These are phyloP conservation scores for Phyllotreta cruciferae DNA, from an alignment of 2,888 invertebrate genomes.

Conservation along the genomic window DNA sequence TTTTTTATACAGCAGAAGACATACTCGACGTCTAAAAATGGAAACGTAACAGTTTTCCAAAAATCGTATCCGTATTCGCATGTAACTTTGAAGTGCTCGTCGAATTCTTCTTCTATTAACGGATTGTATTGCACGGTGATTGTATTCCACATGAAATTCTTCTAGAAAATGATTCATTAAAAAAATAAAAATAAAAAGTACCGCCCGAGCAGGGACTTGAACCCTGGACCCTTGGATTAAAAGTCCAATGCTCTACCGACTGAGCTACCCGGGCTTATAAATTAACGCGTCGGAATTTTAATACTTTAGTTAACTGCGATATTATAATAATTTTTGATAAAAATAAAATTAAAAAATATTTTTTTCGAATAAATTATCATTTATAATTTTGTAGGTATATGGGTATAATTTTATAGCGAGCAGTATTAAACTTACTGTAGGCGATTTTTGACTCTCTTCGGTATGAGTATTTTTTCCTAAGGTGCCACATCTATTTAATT, in stretches of 20 bases:
- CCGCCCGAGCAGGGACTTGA: slow-evolving; percentile 79
- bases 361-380: too few relatives aligned
- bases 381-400: too few relatives aligned
- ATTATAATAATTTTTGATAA: too few relatives aligned
- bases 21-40: slow-evolving; percentile 93
- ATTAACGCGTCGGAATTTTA: too few relatives aligned
- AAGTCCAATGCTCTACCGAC: slow-evolving; percentile 79
- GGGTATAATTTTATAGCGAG: too few relatives aligned
- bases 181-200: slow-evolving; percentile 26
- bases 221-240: slow-evolving; percentile 82
- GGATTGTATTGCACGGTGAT: slow-evolving; percentile 94
- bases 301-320: too few relatives aligned
- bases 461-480: slow-evolving; percentile 87
- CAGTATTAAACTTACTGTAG: slow-evolving; percentile 72
- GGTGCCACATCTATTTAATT: slow-evolving; percentile 90
- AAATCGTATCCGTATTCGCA: slow-evolving; percentile 97
- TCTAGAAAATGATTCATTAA: slow-evolving; percentile 62
- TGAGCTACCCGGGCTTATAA: slow-evolving; percentile 72
- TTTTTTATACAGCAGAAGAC: slow-evolving; percentile 55
- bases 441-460: slow-evolving; percentile 84
- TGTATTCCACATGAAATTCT: slow-evolving; percentile 97
- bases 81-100: slow-evolving; percentile 94
- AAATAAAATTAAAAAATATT: too few relatives aligned
- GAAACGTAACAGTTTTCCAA: slow-evolving; percentile 96
- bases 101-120: slow-evolving; percentile 90